Conservation (phyloP, 2,113 vertebrate species). For the Arizona elegans region DNA sequence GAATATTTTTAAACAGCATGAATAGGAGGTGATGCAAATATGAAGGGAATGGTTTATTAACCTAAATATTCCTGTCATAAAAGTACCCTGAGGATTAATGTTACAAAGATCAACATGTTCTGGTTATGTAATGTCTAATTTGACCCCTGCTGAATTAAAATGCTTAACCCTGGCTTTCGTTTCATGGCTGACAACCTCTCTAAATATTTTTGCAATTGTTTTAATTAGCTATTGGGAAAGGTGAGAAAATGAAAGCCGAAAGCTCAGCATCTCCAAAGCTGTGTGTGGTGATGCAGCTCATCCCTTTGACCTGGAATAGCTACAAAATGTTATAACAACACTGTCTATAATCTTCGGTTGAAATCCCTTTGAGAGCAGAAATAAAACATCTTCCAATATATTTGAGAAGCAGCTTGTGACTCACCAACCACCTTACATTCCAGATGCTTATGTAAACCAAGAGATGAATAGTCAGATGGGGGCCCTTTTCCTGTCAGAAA, state of each 20-base stretch:
- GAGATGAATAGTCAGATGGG: not conserved
- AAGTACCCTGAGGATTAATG: not conserved
- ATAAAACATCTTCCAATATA: not conserved
- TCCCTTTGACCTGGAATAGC: conserved; percentile 13
- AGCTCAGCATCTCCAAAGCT: conserved; percentile 30
- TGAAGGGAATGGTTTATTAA: not conserved
- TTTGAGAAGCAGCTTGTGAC: not conserved
- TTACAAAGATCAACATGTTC: not conserved
- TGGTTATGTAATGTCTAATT: not conserved
- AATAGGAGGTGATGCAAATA: not conserved
- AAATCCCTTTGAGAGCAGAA: not conserved
- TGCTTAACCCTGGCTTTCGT: not conserved
- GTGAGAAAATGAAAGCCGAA: not conserved
- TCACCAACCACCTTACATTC: not conserved
- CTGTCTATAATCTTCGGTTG: conserved; percentile 11
- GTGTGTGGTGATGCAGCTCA: conserved; percentile 1
- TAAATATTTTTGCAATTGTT: not conserved
- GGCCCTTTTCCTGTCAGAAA: not conserved
- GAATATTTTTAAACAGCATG: not conserved
- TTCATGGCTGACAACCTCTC: not conserved
- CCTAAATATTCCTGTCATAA: not conserved
- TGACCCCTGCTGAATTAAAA: not conserved
- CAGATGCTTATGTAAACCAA: not conserved
- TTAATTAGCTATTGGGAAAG: conserved; percentile 22
- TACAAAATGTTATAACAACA: conserved; percentile 22